A percentile compares a stretch with the other conserved stretches of the same genome.
Evolutionary conservation across 2,888 invertebrate genomes (phyloP).

Genomic region (Spodoptera littoralis): DNA sequence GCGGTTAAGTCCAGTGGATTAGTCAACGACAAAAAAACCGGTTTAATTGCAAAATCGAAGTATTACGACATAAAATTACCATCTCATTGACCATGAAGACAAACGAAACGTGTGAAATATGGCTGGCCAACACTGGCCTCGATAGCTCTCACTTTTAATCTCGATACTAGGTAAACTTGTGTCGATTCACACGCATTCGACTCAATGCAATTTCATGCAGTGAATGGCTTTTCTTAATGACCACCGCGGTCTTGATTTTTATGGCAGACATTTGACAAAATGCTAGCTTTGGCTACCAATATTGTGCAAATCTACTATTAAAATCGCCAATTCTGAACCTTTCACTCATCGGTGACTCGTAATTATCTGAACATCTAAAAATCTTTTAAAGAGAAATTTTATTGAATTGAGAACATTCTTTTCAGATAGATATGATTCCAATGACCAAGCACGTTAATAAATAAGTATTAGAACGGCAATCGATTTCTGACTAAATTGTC

Average conservation of each 20-base stretch:
- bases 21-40: constrained; percentile 63
- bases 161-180: constrained; percentile 54
- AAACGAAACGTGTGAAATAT: constrained; percentile 64
- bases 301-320: constrained; percentile 30
- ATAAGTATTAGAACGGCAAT: constrained; percentile 18
- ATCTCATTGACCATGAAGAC: constrained; percentile 77
- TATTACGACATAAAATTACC: constrained; percentile 72
- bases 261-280: constrained; percentile 40
- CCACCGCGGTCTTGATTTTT: constrained; percentile 43
- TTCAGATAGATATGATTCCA: constrained; percentile 1
- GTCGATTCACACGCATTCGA: constrained; percentile 47
- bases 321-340: constrained; percentile 25
- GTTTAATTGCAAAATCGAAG: constrained; percentile 66
- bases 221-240: constrained; percentile 52
- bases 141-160: constrained; percentile 76
- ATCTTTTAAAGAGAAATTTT: constrained; percentile 25
- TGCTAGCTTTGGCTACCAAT: constrained; percentile 13
- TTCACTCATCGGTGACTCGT: constrained; percentile 27
- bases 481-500: constrained; percentile 17
- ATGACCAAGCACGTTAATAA: constrained; percentile 14
- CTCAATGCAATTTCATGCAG: constrained; percentile 41
- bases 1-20: constrained; percentile 42
- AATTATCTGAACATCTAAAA: constrained; percentile 21
- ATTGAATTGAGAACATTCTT: constrained; percentile 8
- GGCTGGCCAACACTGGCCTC: constrained; percentile 62